A percentile compares a stretch with the other conserved stretches of the same genome.
phyloP scores from a whole-genome alignment of 2,888 invertebrate species.

The Parascotia fuliginaria region DNA sequence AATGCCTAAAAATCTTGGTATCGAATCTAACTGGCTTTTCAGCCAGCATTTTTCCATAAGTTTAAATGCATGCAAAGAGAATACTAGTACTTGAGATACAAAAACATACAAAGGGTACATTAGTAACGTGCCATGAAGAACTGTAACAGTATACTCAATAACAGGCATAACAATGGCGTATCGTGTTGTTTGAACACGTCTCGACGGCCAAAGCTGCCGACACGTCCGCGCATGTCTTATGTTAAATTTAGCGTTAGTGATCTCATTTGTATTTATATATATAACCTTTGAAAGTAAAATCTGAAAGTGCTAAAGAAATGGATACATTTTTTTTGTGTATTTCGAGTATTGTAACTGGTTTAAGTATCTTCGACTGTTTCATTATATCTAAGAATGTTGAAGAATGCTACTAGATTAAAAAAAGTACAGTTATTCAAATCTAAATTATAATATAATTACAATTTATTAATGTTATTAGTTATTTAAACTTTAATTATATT shows the following conservation, averaged over 20 bases:
- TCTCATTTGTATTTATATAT: constrained; percentile 65
- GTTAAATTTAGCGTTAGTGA: constrained; percentile 84
- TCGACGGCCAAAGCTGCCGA: constrained; percentile 28
- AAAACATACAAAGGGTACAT: constrained; percentile 66
- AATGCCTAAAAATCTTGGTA: no score
- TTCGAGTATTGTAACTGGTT: constrained; percentile 26
- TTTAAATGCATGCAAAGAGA: not conserved
- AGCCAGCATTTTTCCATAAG: not conserved
- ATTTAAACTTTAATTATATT: no score
- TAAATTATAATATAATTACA: no score
- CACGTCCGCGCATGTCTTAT: constrained; percentile 50
- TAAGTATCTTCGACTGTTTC: constrained; percentile 6
- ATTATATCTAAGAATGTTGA: not conserved
- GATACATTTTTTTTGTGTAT: constrained; percentile 29
- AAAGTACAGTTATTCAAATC: no score
- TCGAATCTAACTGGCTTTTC: no score
- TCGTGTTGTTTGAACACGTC: constrained; percentile 72
- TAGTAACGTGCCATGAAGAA: constrained; percentile 73
- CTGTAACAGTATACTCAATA: constrained; percentile 78
- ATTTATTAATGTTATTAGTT: no score
- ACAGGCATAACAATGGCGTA: constrained; percentile 81
- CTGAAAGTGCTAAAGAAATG: constrained; percentile 47
- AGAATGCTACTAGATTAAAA: not conserved
- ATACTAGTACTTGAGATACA: constrained; percentile 41
- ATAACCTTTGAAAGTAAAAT: constrained; percentile 66